phyloP scores from a whole-genome alignment of 2,113 vertebrate species.

The Anolis carolinensis region DNA sequence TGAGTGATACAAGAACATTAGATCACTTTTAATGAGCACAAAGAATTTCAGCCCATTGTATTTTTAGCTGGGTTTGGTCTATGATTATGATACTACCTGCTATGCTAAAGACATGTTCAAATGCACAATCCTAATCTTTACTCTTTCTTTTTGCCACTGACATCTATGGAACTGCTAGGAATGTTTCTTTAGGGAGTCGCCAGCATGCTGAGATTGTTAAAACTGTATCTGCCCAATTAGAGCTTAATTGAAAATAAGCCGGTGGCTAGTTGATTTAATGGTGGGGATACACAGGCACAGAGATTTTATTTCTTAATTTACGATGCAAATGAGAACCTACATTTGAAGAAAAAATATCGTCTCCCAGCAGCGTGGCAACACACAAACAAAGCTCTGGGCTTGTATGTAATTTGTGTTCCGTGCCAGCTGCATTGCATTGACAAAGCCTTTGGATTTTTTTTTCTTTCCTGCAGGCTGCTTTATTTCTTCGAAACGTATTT shows the following conservation, averaged over 20 bases:
- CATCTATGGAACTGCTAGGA: slow-evolving; percentile 37
- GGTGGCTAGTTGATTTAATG: slow-evolving; percentile 48
- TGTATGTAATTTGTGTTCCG: slow-evolving; percentile 51
- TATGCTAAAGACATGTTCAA: slow-evolving; percentile 16
- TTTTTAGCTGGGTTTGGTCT: neutral
- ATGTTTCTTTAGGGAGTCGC: slow-evolving; percentile 38
- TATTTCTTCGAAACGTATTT: slow-evolving; percentile 24
- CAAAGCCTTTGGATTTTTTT: neutral
- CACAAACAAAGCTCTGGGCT: slow-evolving; percentile 41
- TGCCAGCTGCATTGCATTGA: neutral
- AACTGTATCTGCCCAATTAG: slow-evolving; percentile 64
- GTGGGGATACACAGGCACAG: neutral
- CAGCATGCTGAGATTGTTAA: slow-evolving; percentile 48
- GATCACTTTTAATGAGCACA: slow-evolving; percentile 6
- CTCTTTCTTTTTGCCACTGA: slow-evolving; percentile 22
- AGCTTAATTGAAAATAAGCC: slow-evolving; percentile 51
- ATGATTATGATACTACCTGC: neutral
- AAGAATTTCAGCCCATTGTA: neutral
- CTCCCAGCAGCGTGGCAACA: slow-evolving; percentile 45
- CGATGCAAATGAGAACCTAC: slow-evolving; percentile 47
- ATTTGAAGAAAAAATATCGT: slow-evolving; percentile 52
- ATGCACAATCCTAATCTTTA: neutral
- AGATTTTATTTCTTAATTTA: slow-evolving; percentile 65
- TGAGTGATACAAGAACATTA: neutral
- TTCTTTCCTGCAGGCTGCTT: neutral